Evolutionary conservation across 2,797 vertebrate genomes (phyloP), one percentile per base, ranked within the genome.

Genomic region (Phalanger gymnotis): DNA sequence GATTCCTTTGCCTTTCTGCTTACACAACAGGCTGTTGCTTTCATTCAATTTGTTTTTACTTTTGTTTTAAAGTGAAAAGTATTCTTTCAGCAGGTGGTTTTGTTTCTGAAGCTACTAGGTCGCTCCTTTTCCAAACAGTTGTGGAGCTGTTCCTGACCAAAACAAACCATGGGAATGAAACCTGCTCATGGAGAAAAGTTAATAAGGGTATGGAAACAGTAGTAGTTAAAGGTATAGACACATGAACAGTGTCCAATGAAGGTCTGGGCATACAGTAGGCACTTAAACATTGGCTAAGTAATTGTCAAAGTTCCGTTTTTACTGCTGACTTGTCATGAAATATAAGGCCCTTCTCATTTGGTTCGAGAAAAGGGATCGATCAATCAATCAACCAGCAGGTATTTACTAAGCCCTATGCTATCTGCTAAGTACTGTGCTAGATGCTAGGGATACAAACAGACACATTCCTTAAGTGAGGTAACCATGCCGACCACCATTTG

Each of bases 61-160:
- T 95, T 56, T 30, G 53, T 34, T 30, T 52, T 94, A 93, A 92
- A 61, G 0, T 3, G 92, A 90, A 92, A 94, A 97, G 57, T 87
- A 31, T 54, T 96, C 54, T 96, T 95, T 53, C 91, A 96, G 87
- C 87, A 95, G 96, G 31, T 96, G 94, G 81, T 95, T 97, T 97
- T 93, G 55, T 54, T 97, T 96, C 54, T 0, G 1, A 94, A 91
- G 94, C 97, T 4, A 90, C 94, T 96, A 94, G 94, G 93, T 93
- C 96, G 55, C 90, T 96, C 94, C 53, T 96, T 90, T 53, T 96
- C 97, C 96, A 94, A 95, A 90, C 5, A 95, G 91, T 11, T 94
- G 10, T 40, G 1, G 0, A 90, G 0, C 0, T 95, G 73, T 87
- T 94, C 96, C 94, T 7, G 53, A 94, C 54, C 92, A 73, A 96